Base-by-base conservation (phyloP, 2,888 invertebrate genomes). In the Ectemnius lituratus region DNA sequence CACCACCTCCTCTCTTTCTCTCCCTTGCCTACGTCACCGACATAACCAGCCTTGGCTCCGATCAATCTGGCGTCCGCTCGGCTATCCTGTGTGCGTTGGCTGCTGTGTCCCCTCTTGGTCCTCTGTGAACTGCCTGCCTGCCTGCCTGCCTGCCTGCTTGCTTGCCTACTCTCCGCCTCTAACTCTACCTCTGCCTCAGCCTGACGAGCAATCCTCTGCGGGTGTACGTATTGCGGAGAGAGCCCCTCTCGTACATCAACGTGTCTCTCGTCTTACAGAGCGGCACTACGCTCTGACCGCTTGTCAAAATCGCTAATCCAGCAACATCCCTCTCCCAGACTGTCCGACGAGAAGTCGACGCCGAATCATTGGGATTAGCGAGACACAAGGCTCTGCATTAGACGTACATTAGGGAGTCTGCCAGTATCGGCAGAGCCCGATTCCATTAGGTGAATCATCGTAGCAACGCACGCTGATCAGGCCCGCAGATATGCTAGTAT, bases 11-110 rank as follows among this genome's bases (percentile, higher is more conserved):
- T 52, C 52, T 52, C n/a, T 52, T 16, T 73, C 75, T 62, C 83
- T 76, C 76, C 73, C 72, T 77, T 67, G 70, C 77, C 71, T 73
- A 46, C 78, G 81, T 83, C 84, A 79, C 84, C 83, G 76, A 76
- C 82, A 82, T 83, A 83, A 83, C 85, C 84, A 82, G 79, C 80
- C 85, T 83, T 79, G 80, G 78, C 85, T 80, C 76, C 86, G 85
- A 87, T 85, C 84, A 87, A 87, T 87, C 87, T 82, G 83, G 78
- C 83, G 84, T 81, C 85, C 75, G 72, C 82, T 84, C 82, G 78
- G 82, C 82, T 78, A 80, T 83, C 80, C 52, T 14, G 8, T 52
- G 52, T 13, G 16, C 52, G 52, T 14, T 16, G 8, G 52, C 14
- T 52, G 52, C 52, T 37, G 37, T 37, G 78, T 72, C 67, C 77